phyloP scores from a whole-genome alignment of 2,888 invertebrate species.

The Vannuccia rotundouncinata region DNA sequence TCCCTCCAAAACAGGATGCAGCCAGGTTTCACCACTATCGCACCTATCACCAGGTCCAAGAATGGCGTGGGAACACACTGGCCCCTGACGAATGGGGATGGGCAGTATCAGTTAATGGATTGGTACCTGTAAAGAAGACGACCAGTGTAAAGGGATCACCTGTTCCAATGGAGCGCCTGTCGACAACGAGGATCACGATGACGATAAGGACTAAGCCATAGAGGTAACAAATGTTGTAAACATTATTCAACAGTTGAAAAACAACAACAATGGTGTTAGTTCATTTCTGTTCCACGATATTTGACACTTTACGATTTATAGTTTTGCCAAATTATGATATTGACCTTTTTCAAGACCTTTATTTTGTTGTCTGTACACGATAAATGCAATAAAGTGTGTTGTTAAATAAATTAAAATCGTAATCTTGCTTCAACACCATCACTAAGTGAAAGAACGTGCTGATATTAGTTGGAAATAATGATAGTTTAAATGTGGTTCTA shows the following conservation, averaged over 20 bases:
- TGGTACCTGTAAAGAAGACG: conserved; percentile 23
- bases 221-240: conserved; percentile 26
- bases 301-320: conserved; percentile 26
- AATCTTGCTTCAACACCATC: conserved; percentile 26
- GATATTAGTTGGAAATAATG: conserved; percentile 26
- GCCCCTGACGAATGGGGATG: conserved; percentile 26
- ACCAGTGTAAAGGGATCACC: conserved; percentile 24
- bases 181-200: conserved; percentile 26
- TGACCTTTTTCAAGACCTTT: conserved; percentile 20
- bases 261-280: conserved; percentile 26
- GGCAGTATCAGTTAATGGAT: conserved; percentile 26
- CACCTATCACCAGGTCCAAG: conserved; percentile 26
- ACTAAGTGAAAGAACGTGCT: conserved; percentile 26
- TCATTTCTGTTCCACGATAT: conserved; percentile 26
- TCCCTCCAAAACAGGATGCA: conserved; percentile 23
- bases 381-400: conserved; percentile 24
- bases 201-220: conserved; percentile 24
- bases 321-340: conserved; percentile 23
- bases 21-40: conserved; percentile 26
- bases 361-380: conserved; percentile 19
- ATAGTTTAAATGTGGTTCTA: conserved; percentile 26
- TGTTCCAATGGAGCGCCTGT: conserved; percentile 26
- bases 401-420: conserved; percentile 23
- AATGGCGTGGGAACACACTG: conserved; percentile 26
- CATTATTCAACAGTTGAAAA: conserved; percentile 24